Conservation (phyloP, 1,140 invertebrate genomes). For the Thalassaphorura encarpata region DNA sequence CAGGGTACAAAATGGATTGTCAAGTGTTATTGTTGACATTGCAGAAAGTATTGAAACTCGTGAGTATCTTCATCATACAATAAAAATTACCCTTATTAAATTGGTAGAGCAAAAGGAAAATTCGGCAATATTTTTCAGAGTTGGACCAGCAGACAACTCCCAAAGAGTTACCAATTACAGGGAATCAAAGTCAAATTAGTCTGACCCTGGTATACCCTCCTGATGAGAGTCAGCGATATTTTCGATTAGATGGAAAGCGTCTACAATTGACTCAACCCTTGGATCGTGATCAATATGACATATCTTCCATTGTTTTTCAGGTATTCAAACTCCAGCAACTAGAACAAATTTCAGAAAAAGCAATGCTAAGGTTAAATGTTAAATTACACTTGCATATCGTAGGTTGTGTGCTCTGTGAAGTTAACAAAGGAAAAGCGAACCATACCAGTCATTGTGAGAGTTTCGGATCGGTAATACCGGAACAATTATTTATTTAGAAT, state of each 20-base stretch:
- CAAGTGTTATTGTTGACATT: constrained; percentile 79
- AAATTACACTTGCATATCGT: not conserved
- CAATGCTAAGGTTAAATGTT: not conserved
- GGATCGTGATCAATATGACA: constrained; percentile 72
- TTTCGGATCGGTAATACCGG: constrained; percentile 62
- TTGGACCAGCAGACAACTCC: constrained; percentile 69
- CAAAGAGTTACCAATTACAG: constrained; percentile 64
- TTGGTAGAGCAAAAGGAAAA: not conserved
- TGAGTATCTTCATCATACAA: constrained; percentile 46
- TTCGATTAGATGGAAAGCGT: constrained; percentile 69
- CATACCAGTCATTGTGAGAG: constrained; percentile 76
- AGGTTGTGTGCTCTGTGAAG: constrained; percentile 25
- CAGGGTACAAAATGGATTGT: constrained; percentile 69
- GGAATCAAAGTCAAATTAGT: constrained; percentile 67
- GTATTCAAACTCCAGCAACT: constrained; percentile 33
- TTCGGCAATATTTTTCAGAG: constrained; percentile 45
- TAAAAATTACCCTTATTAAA: not conserved
- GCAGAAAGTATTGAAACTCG: constrained; percentile 73
- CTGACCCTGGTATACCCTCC: constrained; percentile 66
- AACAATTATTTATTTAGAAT: not conserved
- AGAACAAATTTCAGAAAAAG: not conserved
- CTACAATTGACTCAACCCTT: constrained; percentile 65
- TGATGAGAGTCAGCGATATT: constrained; percentile 51
- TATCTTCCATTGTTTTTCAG: constrained; percentile 78
- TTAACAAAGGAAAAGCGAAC: constrained; percentile 58